These are phyloP conservation scores for Choristoneura rosaceana DNA, from an alignment of 2,888 invertebrate genomes.

Conservation along the genomic window DNA sequence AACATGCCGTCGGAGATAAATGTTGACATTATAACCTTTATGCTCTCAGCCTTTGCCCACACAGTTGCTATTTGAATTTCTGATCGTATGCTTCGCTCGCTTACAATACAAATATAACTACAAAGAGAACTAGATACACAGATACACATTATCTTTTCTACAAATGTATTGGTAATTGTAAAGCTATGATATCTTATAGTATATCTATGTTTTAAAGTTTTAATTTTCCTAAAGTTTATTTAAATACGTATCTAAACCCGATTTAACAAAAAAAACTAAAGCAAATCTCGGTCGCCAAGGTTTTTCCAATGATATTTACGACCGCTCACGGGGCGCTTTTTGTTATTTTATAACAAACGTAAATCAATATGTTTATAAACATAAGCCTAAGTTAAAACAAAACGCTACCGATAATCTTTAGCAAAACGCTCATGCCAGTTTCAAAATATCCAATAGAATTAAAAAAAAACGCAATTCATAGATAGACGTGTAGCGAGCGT, in stretches of 20 bases:
- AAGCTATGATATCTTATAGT: neutral
- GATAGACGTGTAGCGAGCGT: conserved; percentile 27
- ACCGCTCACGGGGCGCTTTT: conserved; percentile 2
- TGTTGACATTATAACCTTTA: conserved; percentile 28
- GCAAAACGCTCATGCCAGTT: neutral
- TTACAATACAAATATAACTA: conserved; percentile 21
- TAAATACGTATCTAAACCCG: no score
- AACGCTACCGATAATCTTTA: neutral
- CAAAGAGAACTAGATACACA: conserved; percentile 5
- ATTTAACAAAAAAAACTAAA: no score
- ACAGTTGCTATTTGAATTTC: conserved; percentile 31
- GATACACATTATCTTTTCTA: neutral
- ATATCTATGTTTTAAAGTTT: no score
- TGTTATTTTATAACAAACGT: neutral
- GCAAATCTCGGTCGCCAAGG: no score
- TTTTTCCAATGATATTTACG: neutral
- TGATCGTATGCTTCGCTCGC: conserved; percentile 19
- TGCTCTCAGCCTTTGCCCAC: conserved; percentile 25
- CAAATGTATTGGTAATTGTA: neutral
- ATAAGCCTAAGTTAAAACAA: neutral
- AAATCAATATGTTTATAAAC: no score
- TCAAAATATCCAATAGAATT: conserved; percentile 7
- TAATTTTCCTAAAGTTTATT: no score
- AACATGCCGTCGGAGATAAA: conserved; percentile 22
- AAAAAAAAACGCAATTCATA: conserved; percentile 29